These are phyloP conservation scores for Syrmaticus mikado DNA, from an alignment of 2,113 vertebrate species.

Conservation along the genomic window DNA sequence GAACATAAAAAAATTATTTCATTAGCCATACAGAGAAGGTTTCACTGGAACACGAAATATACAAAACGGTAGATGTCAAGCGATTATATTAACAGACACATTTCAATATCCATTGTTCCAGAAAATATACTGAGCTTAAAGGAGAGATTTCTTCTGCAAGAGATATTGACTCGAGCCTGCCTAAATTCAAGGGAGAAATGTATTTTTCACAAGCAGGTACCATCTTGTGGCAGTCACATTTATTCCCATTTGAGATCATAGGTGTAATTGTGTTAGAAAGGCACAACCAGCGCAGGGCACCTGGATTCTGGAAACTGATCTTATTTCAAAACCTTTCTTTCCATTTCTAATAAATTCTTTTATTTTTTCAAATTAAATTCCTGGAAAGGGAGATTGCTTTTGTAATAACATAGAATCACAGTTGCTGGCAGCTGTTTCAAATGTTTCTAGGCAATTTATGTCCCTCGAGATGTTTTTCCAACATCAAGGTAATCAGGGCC, in stretches of 20 bases:
- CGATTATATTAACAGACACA: slow-evolving; percentile 68
- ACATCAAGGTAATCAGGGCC: slow-evolving; percentile 71
- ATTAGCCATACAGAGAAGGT: slow-evolving; percentile 65
- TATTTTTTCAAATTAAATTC: slow-evolving; percentile 66
- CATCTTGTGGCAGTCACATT: slow-evolving; percentile 28
- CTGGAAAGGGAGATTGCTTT: slow-evolving; percentile 64
- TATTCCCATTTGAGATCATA: slow-evolving; percentile 36
- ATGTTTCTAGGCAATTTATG: slow-evolving; percentile 62
- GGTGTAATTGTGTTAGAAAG: slow-evolving; percentile 24
- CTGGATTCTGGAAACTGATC: slow-evolving; percentile 20
- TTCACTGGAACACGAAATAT: slow-evolving; percentile 62
- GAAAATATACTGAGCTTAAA: slow-evolving; percentile 70
- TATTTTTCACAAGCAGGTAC: slow-evolving; percentile 52
- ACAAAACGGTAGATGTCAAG: slow-evolving; percentile 69
- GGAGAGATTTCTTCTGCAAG: slow-evolving; percentile 55
- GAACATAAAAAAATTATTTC: slow-evolving; percentile 73
- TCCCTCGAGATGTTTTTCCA: slow-evolving; percentile 63
- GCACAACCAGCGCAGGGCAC: background rate
- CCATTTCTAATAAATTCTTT: slow-evolving; percentile 62
- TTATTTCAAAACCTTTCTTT: slow-evolving; percentile 53
- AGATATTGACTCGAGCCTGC: slow-evolving; percentile 41
- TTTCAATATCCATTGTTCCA: slow-evolving; percentile 70
- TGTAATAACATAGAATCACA: slow-evolving; percentile 68
- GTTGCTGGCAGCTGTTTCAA: slow-evolving; percentile 72
- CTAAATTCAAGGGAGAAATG: slow-evolving; percentile 49